Evolutionary conservation across 2,888 invertebrate genomes (phyloP).

Genomic region (Siphlonurus alternatus): DNA sequence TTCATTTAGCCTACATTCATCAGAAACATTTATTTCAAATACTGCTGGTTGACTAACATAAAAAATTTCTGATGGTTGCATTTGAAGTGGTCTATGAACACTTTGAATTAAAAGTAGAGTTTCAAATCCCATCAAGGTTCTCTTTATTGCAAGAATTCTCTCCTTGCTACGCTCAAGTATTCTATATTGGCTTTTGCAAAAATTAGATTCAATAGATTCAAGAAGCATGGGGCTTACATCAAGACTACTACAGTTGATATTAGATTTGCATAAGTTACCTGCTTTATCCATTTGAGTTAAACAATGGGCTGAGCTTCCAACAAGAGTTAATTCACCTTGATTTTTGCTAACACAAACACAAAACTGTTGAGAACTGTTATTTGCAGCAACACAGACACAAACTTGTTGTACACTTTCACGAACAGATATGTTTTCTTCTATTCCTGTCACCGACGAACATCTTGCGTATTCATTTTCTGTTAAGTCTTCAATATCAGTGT

Average conservation of each 20-base stretch:
- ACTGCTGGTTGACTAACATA: not conserved
- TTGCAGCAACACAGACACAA: constrained; percentile 15
- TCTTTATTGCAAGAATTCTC: not conserved
- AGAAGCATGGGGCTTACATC: not conserved
- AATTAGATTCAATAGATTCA: not conserved
- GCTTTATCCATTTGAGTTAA: not conserved
- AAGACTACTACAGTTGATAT: not conserved
- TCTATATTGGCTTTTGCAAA: no score
- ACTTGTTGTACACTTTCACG: constrained; percentile 15
- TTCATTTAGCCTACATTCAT: no score
- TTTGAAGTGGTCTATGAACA: not conserved
- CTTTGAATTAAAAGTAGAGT: not conserved
- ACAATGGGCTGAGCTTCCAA: not conserved
- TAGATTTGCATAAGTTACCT: not conserved
- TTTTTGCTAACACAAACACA: constrained; percentile 7
- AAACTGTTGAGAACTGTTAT: not conserved
- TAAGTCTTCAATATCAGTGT: constrained; percentile 37
- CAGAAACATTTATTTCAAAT: not conserved
- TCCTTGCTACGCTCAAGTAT: no score
- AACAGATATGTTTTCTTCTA: constrained; percentile 10
- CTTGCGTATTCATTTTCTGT: constrained; percentile 12
- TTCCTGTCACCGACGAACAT: not conserved
- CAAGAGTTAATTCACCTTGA: not conserved
- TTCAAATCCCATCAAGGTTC: not conserved
- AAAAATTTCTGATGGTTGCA: not conserved